Percentiles rank a stretch among this genome's conserved stretches.
Conservation (phyloP, 2,888 invertebrate species). For the Arctia plantaginis region DNA sequence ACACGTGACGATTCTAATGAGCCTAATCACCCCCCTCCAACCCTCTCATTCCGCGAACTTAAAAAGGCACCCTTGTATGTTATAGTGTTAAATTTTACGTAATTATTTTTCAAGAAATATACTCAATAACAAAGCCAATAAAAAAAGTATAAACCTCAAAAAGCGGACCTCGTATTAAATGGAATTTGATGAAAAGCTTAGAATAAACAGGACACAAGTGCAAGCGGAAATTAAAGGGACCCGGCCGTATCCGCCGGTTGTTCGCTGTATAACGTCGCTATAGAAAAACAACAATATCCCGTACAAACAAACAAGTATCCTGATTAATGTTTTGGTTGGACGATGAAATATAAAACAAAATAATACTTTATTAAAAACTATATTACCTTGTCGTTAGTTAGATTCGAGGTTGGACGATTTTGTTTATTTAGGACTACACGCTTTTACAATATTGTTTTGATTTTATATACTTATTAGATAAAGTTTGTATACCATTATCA, state of each 20-base stretch:
- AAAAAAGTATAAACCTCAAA: constrained; percentile 45
- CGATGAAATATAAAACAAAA: constrained; percentile 41
- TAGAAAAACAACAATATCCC: constrained; percentile 64
- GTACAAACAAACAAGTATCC: constrained; percentile 49
- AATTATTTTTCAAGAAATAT: neutral
- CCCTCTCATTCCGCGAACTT: too few relatives aligned
- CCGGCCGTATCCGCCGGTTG: constrained; percentile 60
- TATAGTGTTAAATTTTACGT: too few relatives aligned
- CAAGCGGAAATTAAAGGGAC: constrained; percentile 77
- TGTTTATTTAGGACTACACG: constrained; percentile 19
- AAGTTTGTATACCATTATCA: neutral
- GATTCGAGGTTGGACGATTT: neutral
- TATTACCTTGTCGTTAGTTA: constrained; percentile 15
- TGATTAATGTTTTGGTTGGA: constrained; percentile 55
- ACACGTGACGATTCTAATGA: too few relatives aligned
- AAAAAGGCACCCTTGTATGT: too few relatives aligned
- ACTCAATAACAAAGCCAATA: constrained; percentile 7
- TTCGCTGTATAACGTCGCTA: constrained; percentile 49
- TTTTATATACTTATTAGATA: neutral
- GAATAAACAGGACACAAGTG: constrained; percentile 71
- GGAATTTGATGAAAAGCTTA: constrained; percentile 65
- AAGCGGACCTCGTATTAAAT: constrained; percentile 46
- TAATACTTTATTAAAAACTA: constrained; percentile 36
- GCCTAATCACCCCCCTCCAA: too few relatives aligned
- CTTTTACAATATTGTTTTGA: neutral